Evolutionary conservation across 2,797 vertebrate species (phyloP), one percentile per base, ranked within the genome.

Genomic region (Siniperca scherzeri): DNA sequence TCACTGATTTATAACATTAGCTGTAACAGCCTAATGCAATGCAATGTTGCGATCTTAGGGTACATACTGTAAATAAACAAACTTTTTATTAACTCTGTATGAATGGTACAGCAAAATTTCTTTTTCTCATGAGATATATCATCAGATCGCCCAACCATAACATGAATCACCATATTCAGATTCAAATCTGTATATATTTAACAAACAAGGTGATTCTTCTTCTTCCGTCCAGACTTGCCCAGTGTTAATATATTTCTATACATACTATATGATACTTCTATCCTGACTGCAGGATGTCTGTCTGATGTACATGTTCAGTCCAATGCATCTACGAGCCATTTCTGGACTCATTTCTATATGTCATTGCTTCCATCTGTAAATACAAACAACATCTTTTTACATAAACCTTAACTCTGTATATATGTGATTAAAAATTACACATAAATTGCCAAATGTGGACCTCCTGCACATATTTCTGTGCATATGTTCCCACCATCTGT

Each of bases 401-500:
- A 61, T 46, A 1, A 55, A 36, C 7, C 10, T 11, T 40, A 55
- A 46, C 22, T 42, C 11, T 42, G 40, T 42, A 42, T 42, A 22
- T 46, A 64, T 82, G 53, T 57, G 27, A 62, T 60, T 38, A 69
- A 48, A 76, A 77, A 78, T 38, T 3, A 74, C 36, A 69, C 42
- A 44, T 66, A 0, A 75, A 74, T 53, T 36, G 25, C n/a, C 48
- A 30, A 65, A 74, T 65, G 22, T 22, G 16, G 61, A 60, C 60
- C 4, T 40, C 25, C 44, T 48, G 65, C 77, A 36, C 72, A 78
- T 57, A 80, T 86, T 78, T 81, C 36, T 5, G 33, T 65, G 60
- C 85, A 87, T 88, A 84, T 82, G 82, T 59, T 78, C 25, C 27
- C 67, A 42, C 83, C 88, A 82, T 85, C 87, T 91, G 85, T 72